Evolutionary conservation across 2,888 invertebrate genomes (phyloP).

Genomic region (Globia sparganii): DNA sequence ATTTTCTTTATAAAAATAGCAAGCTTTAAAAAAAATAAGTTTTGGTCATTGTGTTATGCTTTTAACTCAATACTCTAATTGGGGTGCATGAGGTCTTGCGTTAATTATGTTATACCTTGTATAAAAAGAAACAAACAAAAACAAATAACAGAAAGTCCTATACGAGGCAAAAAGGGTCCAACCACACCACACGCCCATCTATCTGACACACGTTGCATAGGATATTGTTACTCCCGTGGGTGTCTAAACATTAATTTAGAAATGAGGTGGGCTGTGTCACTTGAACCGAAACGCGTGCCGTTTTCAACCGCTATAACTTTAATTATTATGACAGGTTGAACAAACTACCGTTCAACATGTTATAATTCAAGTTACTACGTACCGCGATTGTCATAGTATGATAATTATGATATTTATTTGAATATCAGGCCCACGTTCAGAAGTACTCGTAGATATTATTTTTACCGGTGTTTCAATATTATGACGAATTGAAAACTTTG

Average conservation of each 20-base stretch:
- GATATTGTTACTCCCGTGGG: background rate
- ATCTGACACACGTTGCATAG: background rate
- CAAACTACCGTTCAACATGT: background rate
- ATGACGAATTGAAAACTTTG: background rate
- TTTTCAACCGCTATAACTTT: background rate
- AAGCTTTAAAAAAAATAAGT: too few species aligned
- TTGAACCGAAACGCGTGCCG: background rate
- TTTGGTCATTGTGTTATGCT: too few species aligned
- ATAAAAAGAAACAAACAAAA: too few species aligned
- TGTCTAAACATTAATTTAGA: slow-evolving; percentile 25
- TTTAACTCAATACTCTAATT: too few species aligned
- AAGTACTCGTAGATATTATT: too few species aligned
- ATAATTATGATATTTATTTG: background rate
- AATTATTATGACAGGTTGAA: slow-evolving; percentile 1
- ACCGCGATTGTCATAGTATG: background rate
- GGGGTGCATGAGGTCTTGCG: too few species aligned
- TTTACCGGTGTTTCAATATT: background rate
- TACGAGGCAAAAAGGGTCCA: too few species aligned
- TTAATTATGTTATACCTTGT: too few species aligned
- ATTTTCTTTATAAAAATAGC: too few species aligned
- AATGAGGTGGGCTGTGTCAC: slow-evolving; percentile 14
- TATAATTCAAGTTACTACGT: background rate
- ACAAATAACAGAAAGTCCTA: too few species aligned
- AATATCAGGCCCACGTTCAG: background rate
- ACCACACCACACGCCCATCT: background rate